Evolutionary conservation across 2,888 invertebrate species (phyloP).

Genomic region (Ephialtes manifestator): DNA sequence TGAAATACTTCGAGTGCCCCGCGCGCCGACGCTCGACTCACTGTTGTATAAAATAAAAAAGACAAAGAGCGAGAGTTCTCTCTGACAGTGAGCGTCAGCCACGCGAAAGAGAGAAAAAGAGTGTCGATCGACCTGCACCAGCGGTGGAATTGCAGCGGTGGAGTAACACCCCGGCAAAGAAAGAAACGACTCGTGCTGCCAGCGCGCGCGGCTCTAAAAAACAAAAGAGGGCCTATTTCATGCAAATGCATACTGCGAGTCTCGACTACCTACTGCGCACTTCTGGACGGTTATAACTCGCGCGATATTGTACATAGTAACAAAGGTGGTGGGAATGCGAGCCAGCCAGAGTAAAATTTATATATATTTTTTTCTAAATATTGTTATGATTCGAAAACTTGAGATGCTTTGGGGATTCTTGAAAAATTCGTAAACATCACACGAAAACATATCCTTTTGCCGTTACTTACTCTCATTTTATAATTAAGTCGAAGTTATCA

Average conservation of each 20-base stretch:
- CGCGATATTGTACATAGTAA: constrained; percentile 5
- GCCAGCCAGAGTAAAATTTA: constrained; percentile 52
- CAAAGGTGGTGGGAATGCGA: background rate
- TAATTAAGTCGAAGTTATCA: background rate
- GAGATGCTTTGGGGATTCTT: background rate
- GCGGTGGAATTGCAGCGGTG: constrained; percentile 30
- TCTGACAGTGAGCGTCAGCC: constrained; percentile 62
- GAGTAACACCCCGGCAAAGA: constrained; percentile 44
- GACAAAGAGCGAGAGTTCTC: constrained; percentile 62
- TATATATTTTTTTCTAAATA: background rate
- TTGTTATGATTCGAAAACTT: background rate
- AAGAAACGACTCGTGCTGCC: constrained; percentile 66
- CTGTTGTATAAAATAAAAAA: constrained; percentile 59
- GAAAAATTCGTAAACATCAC: background rate
- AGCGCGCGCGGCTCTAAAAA: constrained; percentile 45
- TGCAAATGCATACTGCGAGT: constrained; percentile 70
- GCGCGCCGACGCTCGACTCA: constrained; percentile 21
- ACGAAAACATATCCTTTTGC: background rate
- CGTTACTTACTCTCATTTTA: background rate
- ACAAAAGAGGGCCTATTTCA: constrained; percentile 69
- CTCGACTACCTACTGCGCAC: constrained; percentile 42
- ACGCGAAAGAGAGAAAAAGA: constrained; percentile 31
- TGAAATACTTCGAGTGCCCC: constrained; percentile 65
- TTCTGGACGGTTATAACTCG: constrained; percentile 40
- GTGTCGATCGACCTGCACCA: constrained; percentile 56